Base-by-base conservation (phyloP, 2,797 vertebrate species). In the Antrozous pallidus region DNA sequence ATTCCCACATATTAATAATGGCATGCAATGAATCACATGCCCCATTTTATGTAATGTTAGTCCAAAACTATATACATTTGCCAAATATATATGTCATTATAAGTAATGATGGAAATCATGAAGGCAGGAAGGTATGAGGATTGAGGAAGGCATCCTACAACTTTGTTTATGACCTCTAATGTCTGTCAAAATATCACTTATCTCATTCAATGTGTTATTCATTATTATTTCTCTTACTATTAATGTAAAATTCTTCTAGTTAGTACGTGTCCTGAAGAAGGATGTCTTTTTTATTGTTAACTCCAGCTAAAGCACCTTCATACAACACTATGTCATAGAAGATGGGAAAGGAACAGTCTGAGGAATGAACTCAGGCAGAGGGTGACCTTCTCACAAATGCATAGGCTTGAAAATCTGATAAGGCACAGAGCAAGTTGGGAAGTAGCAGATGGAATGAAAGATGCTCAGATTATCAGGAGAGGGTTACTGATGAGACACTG, bases 361-460 rank as follows among this genome's bases (percentile, higher is more conserved):
- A 65, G 33, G 70, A 31, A 56, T 7, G 33, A 71, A 10, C 17
- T 2, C 36, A 40, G 6, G 9, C 40, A 31, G 28, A 3, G 5
- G 1, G 3, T 84, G n/a, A 22, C 1, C 31, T 79, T 82, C 56
- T 18, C 67, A 26, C 22, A 51, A 6, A 69, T 2, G 12, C 2
- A 12, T 1, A 42, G 40, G 14, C 22, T 71, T 40, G 51, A 83
- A 36, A 61, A 38, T 36, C 16, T 31, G 3, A 22, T 58, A 75
- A 47, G 28, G 2, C 65, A 40, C 5, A 28, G 1, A 12, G n/a
- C 75, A 49, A 56, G 4, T 0, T 4, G 26, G 0, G 7, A 11
- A 75, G 9, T 18, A 7, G 26, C 17, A 78, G 13, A 8, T 1
- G n/a, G 42, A 65, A 42, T 4, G n/a, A 58, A 42, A 80, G 20